Evolutionary conservation across 2,888 invertebrate species (phyloP).

Genomic region (Hyposoter dolosus): DNA sequence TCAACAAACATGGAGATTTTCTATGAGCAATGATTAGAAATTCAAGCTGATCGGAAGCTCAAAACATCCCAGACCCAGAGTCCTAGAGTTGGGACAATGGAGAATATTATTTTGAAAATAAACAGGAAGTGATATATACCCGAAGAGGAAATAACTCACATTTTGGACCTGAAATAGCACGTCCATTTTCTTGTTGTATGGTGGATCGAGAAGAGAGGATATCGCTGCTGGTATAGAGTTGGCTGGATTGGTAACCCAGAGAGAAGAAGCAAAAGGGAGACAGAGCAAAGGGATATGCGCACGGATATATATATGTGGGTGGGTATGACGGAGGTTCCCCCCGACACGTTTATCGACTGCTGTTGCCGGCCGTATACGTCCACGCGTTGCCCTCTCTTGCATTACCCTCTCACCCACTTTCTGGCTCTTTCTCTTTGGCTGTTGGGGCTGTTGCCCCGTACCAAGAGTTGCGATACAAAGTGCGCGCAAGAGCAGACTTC

Average conservation of each 20-base stretch:
- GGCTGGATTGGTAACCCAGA: slow-evolving; percentile 6
- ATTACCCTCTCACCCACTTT: slow-evolving; percentile 25
- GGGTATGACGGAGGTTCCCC: slow-evolving; percentile 34
- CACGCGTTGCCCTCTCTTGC: slow-evolving; percentile 42
- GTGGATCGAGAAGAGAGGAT: slow-evolving; percentile 12
- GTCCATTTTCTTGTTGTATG: slow-evolving; percentile 29
- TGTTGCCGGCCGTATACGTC: slow-evolving; percentile 64
- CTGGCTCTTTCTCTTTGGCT: slow-evolving; percentile 11
- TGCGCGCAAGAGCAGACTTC: slow-evolving; percentile 71
- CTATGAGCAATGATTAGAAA: slow-evolving; percentile 3
- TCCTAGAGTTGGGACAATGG: not conserved
- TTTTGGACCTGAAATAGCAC: slow-evolving; percentile 38
- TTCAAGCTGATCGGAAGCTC: not conserved
- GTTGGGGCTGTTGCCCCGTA: slow-evolving; percentile 32
- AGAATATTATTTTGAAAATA: not conserved
- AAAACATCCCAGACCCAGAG: not conserved
- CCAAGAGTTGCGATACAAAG: slow-evolving; percentile 68
- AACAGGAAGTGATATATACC: not conserved
- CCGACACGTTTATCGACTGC: slow-evolving; percentile 68
- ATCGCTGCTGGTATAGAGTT: slow-evolving; percentile 33
- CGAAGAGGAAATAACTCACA: slow-evolving; percentile 39
- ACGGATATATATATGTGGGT: not conserved
- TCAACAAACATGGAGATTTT: not conserved
- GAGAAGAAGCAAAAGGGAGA: not conserved
- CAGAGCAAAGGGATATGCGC: not conserved